Percentiles rank a stretch among this genome's conserved stretches.
Conservation (phyloP, 2,797 vertebrate genomes). For the Rhynchotus rufescens region DNA sequence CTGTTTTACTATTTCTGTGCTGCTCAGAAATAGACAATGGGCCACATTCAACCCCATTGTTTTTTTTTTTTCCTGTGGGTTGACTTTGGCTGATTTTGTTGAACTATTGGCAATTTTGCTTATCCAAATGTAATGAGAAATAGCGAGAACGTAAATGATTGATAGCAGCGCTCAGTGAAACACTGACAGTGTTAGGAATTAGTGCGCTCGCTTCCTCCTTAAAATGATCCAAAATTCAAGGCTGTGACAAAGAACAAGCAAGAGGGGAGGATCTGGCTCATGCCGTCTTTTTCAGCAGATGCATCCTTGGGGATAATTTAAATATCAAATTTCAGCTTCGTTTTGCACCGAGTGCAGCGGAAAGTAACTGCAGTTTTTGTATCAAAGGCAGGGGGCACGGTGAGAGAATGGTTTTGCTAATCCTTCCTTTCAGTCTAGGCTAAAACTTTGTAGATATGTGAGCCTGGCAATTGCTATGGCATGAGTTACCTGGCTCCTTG, state of each 20-base stretch:
- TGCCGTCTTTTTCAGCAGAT: conserved; percentile 74
- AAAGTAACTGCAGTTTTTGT: conserved; percentile 72
- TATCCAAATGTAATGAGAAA: conserved; percentile 32
- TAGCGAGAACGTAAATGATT: conserved; percentile 34
- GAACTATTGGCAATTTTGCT: conserved; percentile 32
- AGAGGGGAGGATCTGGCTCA: conserved; percentile 72
- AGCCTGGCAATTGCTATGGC: conserved; percentile 48
- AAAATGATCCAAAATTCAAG: conserved; percentile 71
- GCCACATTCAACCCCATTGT: conserved; percentile 47
- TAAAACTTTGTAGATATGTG: conserved; percentile 38
- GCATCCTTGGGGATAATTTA: conserved; percentile 79
- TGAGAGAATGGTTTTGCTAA: conserved; percentile 53
- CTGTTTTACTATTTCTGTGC: conserved; percentile 49
- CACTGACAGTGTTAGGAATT: conserved; percentile 34
- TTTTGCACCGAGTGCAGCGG: conserved; percentile 70
- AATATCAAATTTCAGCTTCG: conserved; percentile 78
- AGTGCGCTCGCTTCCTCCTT: conserved; percentile 21
- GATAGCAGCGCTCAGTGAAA: conserved; percentile 44
- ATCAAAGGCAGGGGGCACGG: conserved; percentile 43
- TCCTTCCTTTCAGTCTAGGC: conserved; percentile 35
- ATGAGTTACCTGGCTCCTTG: conserved; percentile 54
- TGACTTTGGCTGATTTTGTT: conserved; percentile 41
- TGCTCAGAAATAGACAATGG: conserved; percentile 66
- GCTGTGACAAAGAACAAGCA: conserved; percentile 68
- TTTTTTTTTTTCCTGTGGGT: neutral